phyloP scores from a whole-genome alignment of 2,888 invertebrate species.

The Thumatha senex region DNA sequence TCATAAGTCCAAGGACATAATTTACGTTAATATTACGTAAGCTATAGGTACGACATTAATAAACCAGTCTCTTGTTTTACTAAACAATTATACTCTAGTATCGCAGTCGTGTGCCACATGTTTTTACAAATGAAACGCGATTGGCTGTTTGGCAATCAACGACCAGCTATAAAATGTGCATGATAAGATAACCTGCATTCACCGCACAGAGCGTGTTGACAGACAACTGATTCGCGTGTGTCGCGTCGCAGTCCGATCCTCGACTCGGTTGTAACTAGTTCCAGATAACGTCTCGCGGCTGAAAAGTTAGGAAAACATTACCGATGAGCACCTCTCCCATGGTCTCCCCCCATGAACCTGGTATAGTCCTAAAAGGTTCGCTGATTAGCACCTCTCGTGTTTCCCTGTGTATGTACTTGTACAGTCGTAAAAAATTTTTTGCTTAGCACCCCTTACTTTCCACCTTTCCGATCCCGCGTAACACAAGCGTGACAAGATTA shows the following conservation, averaged over 20 bases:
- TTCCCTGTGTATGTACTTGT: too few species aligned
- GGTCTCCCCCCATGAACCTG: not conserved
- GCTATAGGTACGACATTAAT: not conserved
- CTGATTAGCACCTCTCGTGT: too few species aligned
- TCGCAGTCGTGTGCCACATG: constrained; percentile 18
- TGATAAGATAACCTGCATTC: constrained; percentile 53
- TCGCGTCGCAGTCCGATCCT: constrained; percentile 9
- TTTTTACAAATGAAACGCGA: constrained; percentile 30
- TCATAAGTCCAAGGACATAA: not conserved
- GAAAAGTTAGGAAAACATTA: too few species aligned
- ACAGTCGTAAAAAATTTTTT: too few species aligned
- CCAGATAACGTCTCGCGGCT: not conserved
- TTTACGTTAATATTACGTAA: constrained; percentile 1
- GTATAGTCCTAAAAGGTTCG: too few species aligned
- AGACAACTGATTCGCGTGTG: not conserved
- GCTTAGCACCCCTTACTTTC: too few species aligned
- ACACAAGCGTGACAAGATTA: too few species aligned
- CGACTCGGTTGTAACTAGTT: constrained; percentile 1
- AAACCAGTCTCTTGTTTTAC: constrained; percentile 2
- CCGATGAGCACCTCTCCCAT: not conserved
- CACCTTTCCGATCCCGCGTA: too few species aligned
- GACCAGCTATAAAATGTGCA: constrained; percentile 36
- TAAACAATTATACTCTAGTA: constrained; percentile 12
- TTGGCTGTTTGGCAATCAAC: constrained; percentile 46
- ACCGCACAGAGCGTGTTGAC: constrained; percentile 1